These are phyloP conservation scores for Mustela nigripes DNA, from an alignment of 2,113 vertebrate species.

Conservation along the genomic window DNA sequence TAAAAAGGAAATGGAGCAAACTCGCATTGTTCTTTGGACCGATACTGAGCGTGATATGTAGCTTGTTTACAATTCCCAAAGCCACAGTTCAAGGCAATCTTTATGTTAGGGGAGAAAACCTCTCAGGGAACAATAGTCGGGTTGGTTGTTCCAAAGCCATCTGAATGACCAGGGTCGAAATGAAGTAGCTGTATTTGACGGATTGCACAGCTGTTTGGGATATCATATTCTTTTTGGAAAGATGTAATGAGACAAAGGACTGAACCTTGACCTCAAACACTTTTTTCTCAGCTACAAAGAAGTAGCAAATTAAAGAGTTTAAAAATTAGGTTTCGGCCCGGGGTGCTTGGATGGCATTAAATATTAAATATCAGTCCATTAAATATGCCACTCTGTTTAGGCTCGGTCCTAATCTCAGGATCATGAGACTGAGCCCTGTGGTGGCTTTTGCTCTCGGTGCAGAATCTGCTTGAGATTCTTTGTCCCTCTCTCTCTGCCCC, in stretches of 20 bases:
- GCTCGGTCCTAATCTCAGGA: not conserved
- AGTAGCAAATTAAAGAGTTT: slow-evolving; percentile 30
- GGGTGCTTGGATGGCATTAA: not conserved
- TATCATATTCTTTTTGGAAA: not conserved
- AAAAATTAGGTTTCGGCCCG: not conserved
- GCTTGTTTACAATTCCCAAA: slow-evolving; percentile 42
- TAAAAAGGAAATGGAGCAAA: slow-evolving; percentile 24
- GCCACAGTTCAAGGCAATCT: not conserved
- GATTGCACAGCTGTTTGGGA: not conserved
- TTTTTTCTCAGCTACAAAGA: not conserved
- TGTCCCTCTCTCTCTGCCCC: not conserved
- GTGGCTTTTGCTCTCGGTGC: not conserved
- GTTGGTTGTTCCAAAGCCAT: not conserved
- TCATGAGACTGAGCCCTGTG: not conserved
- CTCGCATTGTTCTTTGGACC: not conserved
- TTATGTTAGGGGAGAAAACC: not conserved
- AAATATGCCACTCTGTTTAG: not conserved
- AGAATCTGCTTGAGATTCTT: not conserved
- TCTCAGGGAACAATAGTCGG: not conserved
- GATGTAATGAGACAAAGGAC: not conserved
- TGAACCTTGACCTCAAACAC: not conserved
- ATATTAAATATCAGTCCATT: not conserved
- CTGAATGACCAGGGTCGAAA: not conserved
- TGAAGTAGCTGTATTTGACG: not conserved
- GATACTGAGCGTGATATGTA: not conserved